Conservation (phyloP, 2,113 vertebrate genomes). For the Alligator sinensis region DNA sequence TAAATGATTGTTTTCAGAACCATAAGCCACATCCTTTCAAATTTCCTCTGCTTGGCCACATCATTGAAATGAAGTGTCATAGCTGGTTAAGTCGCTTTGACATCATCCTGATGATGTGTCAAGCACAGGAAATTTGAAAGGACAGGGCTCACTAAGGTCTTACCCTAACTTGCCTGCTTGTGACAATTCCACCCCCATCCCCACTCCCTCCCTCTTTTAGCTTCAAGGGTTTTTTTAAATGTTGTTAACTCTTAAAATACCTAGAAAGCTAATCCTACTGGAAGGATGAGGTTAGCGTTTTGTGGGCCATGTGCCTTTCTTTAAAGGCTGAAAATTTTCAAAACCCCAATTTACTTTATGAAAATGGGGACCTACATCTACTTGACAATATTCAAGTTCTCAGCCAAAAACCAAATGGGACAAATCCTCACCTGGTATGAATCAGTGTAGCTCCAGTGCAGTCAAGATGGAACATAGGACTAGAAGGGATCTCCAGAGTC, state of each 20-base stretch:
- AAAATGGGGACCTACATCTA: not conserved
- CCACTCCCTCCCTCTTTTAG: slow-evolving; percentile 7
- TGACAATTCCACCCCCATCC: slow-evolving; percentile 13
- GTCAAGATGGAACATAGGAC: not conserved
- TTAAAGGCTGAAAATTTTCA: slow-evolving; percentile 4
- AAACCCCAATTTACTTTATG: not conserved
- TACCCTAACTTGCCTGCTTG: slow-evolving; percentile 40
- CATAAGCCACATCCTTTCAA: slow-evolving; percentile 50
- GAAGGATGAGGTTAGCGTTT: not conserved
- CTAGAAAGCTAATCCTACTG: not conserved
- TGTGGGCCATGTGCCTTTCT: slow-evolving; percentile 26
- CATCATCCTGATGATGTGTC: slow-evolving; percentile 67
- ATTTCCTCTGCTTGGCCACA: slow-evolving; percentile 57
- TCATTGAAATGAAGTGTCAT: slow-evolving; percentile 70
- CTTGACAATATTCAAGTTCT: not conserved
- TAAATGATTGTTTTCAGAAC: slow-evolving; percentile 50
- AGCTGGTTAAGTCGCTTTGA: slow-evolving; percentile 37
- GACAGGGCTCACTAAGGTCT: slow-evolving; percentile 32
- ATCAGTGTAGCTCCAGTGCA: not conserved
- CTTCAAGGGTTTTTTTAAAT: not conserved
- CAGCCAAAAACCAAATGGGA: not conserved
- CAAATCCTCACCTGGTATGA: not conserved
- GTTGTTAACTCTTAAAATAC: slow-evolving; percentile 58
- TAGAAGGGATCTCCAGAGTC: not conserved
- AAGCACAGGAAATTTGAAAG: slow-evolving; percentile 64